Evolutionary conservation across 2,113 vertebrate genomes (phyloP).

Genomic region (Verasper variegatus): DNA sequence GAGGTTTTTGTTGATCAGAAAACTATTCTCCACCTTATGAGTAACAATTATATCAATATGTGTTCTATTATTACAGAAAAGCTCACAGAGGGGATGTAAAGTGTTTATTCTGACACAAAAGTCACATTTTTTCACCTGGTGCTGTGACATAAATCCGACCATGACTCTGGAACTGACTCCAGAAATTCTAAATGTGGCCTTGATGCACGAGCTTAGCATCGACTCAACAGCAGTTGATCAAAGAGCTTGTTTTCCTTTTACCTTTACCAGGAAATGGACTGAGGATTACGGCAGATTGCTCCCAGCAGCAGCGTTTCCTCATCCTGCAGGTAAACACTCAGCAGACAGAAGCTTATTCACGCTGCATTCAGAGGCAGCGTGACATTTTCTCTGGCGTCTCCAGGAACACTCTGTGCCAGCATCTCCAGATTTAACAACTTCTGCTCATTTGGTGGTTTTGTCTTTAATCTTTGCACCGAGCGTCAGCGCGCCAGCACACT

Average conservation of each 20-base stretch:
- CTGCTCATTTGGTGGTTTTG: constrained; percentile 5
- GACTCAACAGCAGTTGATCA: constrained; percentile 24
- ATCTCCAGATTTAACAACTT: constrained; percentile 3
- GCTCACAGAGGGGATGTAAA: too few species aligned
- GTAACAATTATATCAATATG: too few species aligned
- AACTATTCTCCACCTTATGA: too few species aligned
- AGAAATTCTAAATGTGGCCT: constrained; percentile 4
- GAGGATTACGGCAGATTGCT: constrained; percentile 37
- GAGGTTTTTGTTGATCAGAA: too few species aligned
- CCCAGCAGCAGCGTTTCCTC: not conserved
- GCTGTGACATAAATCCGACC: too few species aligned
- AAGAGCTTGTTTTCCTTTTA: constrained; percentile 31
- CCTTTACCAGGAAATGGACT: constrained; percentile 23
- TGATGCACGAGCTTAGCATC: constrained; percentile 18
- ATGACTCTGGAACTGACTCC: constrained; percentile 1
- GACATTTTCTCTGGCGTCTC: not conserved
- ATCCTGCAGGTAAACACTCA: constrained; percentile 54
- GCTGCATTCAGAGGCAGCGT: not conserved
- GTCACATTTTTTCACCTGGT: too few species aligned
- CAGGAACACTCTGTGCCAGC: not conserved
- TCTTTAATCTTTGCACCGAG: constrained; percentile 9
- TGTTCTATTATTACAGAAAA: too few species aligned
- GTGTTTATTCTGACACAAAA: too few species aligned
- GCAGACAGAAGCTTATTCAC: constrained; percentile 12
- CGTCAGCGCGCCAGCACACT: too few species aligned